phyloP scores from a whole-genome alignment of 2,113 vertebrate species.

The Varanus salvator region DNA sequence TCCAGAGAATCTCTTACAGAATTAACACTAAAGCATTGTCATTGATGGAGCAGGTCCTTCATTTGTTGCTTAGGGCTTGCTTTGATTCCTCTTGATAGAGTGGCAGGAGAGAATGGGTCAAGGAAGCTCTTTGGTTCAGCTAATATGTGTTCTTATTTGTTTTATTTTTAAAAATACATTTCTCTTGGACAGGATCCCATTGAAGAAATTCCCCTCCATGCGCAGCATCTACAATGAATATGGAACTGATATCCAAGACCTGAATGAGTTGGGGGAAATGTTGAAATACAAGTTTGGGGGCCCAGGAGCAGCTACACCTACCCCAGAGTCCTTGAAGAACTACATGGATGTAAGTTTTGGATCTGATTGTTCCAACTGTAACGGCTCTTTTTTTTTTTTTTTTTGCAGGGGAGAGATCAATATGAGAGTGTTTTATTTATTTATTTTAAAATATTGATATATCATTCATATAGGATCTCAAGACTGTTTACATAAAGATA shows the following conservation, averaged over 20 bases:
- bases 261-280: conserved; percentile 60
- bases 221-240: conserved; percentile 81
- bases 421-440: background rate
- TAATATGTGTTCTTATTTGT: background rate
- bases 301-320: conserved; percentile 70
- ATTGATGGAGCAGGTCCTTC: background rate
- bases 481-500: too few species aligned
- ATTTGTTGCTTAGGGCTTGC: background rate
- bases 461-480: too few species aligned
- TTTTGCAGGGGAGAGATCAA: background rate
- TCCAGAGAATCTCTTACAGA: background rate
- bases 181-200: conserved; percentile 81
- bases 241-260: conserved; percentile 73
- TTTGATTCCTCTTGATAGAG: background rate
- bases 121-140: background rate
- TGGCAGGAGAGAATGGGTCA: too few species aligned
- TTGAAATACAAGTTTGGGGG: conserved; percentile 85
- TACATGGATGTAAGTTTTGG: conserved; percentile 87
- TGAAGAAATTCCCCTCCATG: conserved; percentile 88
- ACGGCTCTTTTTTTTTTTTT: too few species aligned
- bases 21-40: background rate
- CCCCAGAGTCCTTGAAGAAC: conserved; percentile 90
- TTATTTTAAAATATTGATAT: too few species aligned
- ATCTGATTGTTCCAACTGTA: background rate
- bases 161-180: conserved; percentile 7